These are phyloP conservation scores for Esox lucius DNA, from an alignment of 2,797 vertebrate genomes.

Conservation along the genomic window DNA sequence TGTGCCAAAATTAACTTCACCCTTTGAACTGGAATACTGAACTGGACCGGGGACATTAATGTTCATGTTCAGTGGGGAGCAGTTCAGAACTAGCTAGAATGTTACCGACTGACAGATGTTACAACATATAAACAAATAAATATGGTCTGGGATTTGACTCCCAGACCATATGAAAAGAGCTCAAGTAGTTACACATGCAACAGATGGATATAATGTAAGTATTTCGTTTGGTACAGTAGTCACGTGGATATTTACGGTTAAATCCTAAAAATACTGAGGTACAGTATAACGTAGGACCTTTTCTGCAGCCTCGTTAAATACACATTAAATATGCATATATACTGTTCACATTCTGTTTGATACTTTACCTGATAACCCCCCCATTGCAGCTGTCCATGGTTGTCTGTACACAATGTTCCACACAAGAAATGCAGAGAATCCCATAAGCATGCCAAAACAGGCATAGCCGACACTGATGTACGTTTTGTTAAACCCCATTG, in stretches of 20 bases:
- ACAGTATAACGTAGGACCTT: not conserved
- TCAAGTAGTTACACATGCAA: not conserved
- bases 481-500: slow-evolving; percentile 72
- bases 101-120: too few species aligned
- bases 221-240: not conserved
- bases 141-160: too few species aligned
- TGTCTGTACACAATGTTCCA: slow-evolving; percentile 86
- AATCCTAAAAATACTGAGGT: not conserved
- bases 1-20: too few species aligned
- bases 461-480: slow-evolving; percentile 80
- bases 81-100: too few species aligned
- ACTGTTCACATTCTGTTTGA: not conserved
- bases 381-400: slow-evolving; percentile 87
- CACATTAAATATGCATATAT: not conserved
- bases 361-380: slow-evolving; percentile 86
- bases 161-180: too few species aligned
- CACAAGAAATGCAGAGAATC: slow-evolving; percentile 82
- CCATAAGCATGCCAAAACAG: slow-evolving; percentile 74
- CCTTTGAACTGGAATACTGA: too few species aligned
- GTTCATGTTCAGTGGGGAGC: too few species aligned
- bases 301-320: not conserved
- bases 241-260: not conserved
- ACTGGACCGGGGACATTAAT: too few species aligned
- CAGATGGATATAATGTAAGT: not conserved
- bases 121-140: too few species aligned